Conservation (phyloP, 2,113 vertebrate genomes). For the Corydoras maculifer region DNA sequence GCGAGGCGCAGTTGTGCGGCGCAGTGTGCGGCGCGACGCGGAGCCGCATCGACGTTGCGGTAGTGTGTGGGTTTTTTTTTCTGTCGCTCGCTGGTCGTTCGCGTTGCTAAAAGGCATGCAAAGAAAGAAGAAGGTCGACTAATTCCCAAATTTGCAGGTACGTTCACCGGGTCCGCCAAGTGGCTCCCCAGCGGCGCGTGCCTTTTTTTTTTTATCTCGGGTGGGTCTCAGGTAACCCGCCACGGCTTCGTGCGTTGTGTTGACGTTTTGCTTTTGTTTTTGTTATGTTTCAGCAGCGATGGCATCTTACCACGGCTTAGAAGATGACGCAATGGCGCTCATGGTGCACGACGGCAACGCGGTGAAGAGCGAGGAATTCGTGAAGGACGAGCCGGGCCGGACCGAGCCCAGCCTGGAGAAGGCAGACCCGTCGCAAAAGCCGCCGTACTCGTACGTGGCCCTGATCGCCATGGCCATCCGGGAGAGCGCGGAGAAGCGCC, state of each 20-base stretch:
- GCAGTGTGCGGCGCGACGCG: neutral
- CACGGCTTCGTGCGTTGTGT: constrained; percentile 16
- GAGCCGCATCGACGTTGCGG: neutral
- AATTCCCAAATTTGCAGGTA: constrained; percentile 37
- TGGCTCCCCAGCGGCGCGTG: constrained; percentile 1
- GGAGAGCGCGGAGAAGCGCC: constrained; percentile 79
- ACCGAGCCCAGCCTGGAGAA: constrained; percentile 65
- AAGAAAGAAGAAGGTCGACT: constrained; percentile 18
- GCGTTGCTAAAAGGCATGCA: constrained; percentile 28
- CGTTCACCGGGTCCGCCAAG: neutral
- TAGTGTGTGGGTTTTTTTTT: neutral
- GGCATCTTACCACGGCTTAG: constrained; percentile 70
- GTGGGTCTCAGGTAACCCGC: constrained; percentile 1
- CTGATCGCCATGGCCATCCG: constrained; percentile 85
- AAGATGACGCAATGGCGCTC: constrained; percentile 64
- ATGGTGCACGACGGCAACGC: constrained; percentile 59
- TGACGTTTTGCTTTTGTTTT: constrained; percentile 32
- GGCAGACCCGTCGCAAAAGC: constrained; percentile 77
- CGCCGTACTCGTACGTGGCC: constrained; percentile 82
- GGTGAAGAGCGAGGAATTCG: constrained; percentile 59
- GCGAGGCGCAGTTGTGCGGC: too few relatives aligned
- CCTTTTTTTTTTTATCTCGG: constrained; percentile 20
- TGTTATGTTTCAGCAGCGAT: constrained; percentile 60
- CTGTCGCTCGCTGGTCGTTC: constrained; percentile 8
- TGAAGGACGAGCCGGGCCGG: constrained; percentile 60